Base-by-base conservation (phyloP, 2,888 invertebrate species). In the Drosophila histrio region DNA sequence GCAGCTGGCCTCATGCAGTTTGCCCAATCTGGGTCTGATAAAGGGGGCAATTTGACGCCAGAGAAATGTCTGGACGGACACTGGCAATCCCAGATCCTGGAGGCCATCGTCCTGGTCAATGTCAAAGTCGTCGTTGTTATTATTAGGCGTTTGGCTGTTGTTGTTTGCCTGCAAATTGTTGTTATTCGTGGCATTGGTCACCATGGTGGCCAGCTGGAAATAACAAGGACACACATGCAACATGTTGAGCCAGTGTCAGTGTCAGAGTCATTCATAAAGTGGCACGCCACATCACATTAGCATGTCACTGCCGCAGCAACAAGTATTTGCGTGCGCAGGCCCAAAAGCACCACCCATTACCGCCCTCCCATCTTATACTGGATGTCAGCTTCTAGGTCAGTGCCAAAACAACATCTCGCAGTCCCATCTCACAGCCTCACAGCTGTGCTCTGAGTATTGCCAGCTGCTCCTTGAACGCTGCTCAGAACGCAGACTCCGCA, bases 1-100 rank as follows among this genome's bases (percentile, higher is more conserved):
- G 92, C 99, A 98, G 65, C 98, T 96, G 21, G 99, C 97, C 92
- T 99, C 99, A 91, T 99, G 99, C 30, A 98, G 94, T 92, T 98
- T 99, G 78, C 98, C 98, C 72, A 98, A 94, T 91, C 98, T 97
- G 9, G 98, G 98, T 78, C 98, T 94, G 62, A 99, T 97, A 91
- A 99, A 99, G 9, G 99, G 99, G 74, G 99, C 98, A 72, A 98
- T 97, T 93, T 99, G 98, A 84, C 97, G 94, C 99, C 99, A 99
- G 68, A 99, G 94, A 92, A 98, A 99, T 87, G 97, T 96, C 92
- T 99, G 99, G 65, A 99, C 97, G 1, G 99, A 97, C 72, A 99
- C 95, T 1, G 99, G 99, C 69, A 99, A 93, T 58, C 95, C 94
- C 88, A 96, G 95, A 87, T 97, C 97, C 76, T 94, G 94, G 83